These are phyloP conservation scores for Okapia johnstoni DNA, from an alignment of 2,113 vertebrate species.

Conservation along the genomic window DNA sequence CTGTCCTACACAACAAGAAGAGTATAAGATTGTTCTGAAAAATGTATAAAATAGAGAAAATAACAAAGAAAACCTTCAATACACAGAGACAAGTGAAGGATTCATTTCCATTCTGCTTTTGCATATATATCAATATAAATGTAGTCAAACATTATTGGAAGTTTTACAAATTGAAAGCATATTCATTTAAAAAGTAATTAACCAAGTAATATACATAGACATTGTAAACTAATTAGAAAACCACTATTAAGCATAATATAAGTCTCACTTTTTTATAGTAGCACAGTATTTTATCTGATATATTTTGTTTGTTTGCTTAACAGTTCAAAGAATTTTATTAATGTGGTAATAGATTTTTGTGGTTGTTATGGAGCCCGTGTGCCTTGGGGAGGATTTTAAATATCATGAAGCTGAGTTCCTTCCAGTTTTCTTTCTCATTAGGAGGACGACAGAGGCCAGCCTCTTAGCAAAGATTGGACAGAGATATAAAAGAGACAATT, in stretches of 20 bases:
- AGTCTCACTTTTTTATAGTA: neutral
- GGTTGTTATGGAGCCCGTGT: neutral
- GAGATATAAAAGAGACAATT: slow-evolving; percentile 48
- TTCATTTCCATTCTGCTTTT: neutral
- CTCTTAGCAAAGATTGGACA: neutral
- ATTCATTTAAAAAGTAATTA: neutral
- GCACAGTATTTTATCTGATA: neutral
- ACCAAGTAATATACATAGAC: neutral
- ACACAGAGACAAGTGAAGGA: neutral
- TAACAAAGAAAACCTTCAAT: neutral
- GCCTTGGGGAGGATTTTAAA: slow-evolving; percentile 21
- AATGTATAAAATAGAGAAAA: neutral
- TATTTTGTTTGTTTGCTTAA: neutral
- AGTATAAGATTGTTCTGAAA: neutral
- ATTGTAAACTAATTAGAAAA: neutral
- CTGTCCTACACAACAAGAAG: neutral
- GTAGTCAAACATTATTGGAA: neutral
- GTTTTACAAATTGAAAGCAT: neutral
- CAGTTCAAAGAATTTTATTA: neutral
- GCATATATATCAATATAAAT: neutral
- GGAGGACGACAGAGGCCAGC: neutral
- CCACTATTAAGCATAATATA: neutral
- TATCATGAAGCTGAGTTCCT: neutral
- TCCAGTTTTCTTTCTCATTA: slow-evolving; percentile 19
- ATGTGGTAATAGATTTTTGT: neutral